Conservation (phyloP, 1,140 invertebrate genomes). For the Mamestra configurata region DNA sequence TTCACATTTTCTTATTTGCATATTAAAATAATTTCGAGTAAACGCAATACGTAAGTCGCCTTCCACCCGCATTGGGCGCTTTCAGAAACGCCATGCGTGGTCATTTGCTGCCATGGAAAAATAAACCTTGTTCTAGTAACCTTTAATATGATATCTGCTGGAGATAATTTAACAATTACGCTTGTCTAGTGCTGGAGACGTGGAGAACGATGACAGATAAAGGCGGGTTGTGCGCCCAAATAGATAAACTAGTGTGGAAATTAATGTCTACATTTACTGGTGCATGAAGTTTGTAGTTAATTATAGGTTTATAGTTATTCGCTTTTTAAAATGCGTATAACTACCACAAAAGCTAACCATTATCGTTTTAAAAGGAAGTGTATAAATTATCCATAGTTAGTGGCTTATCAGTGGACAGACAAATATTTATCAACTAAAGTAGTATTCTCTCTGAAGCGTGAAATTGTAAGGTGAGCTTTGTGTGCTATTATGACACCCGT, state of each 20-base stretch:
- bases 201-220: constrained; percentile 86
- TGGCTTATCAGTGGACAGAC: constrained; percentile 75
- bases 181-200: constrained; percentile 68
- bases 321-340: constrained; percentile 83
- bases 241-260: constrained; percentile 88
- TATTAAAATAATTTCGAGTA: constrained; percentile 88
- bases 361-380: constrained; percentile 84
- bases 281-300: constrained; percentile 87
- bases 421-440: constrained; percentile 77
- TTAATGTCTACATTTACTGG: constrained; percentile 88
- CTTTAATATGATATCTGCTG: constrained; percentile 63
- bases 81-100: constrained; percentile 63
- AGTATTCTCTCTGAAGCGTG: constrained; percentile 62
- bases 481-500: constrained; percentile 26
- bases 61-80: constrained; percentile 61
- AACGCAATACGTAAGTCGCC: constrained; percentile 84
- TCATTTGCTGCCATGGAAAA: constrained; percentile 59
- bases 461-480: constrained; percentile 65
- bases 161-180: constrained; percentile 34
- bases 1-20: constrained; percentile 88
- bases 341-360: constrained; percentile 83
- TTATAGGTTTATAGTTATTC: constrained; percentile 86
- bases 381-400: constrained; percentile 78
- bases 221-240: constrained; percentile 86
- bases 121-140: constrained; percentile 63